Conservation (phyloP, 30 jellyfish, hydroid and myxozoan species). For the Pseudorhiza aurosa region DNA sequence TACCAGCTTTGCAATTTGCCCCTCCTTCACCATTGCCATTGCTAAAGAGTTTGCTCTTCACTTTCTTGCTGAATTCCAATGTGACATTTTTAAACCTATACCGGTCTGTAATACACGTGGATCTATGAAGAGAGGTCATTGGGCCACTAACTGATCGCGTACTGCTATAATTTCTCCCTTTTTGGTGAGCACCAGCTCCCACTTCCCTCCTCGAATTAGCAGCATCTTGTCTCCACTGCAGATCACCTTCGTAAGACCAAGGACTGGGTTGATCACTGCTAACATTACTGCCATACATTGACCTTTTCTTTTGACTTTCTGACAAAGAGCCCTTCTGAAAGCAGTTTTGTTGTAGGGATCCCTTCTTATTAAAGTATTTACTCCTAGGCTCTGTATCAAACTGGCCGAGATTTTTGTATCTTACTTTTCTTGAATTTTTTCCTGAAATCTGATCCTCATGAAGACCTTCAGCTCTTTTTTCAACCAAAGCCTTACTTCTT, state of each 20-base stretch:
- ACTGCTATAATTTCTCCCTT: not conserved
- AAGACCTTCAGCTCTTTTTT: too few species aligned
- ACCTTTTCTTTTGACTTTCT: not conserved
- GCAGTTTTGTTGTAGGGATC: not conserved
- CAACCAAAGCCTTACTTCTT: too few species aligned
- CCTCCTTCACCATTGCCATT: not conserved
- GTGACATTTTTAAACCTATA: conserved; percentile 14
- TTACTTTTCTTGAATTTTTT: not conserved
- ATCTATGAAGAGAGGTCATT: not conserved
- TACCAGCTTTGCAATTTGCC: not conserved
- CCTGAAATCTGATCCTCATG: not conserved
- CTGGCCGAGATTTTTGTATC: not conserved
- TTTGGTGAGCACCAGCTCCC: not conserved
- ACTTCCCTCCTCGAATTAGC: conserved; percentile 5
- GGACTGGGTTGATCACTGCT: not conserved
- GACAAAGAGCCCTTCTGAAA: not conserved
- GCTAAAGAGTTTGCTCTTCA: conserved; percentile 3
- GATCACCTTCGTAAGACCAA: conserved; percentile 1
- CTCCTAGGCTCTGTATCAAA: too few species aligned
- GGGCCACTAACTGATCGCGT: not conserved
- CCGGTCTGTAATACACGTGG: not conserved
- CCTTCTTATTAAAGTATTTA: not conserved
- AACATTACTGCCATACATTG: not conserved
- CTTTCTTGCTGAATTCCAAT: conserved; percentile 6
- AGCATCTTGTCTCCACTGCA: conserved; percentile 40